phyloP scores from a whole-genome alignment of 2,113 vertebrate genomes.

The Centropus bengalensis region DNA sequence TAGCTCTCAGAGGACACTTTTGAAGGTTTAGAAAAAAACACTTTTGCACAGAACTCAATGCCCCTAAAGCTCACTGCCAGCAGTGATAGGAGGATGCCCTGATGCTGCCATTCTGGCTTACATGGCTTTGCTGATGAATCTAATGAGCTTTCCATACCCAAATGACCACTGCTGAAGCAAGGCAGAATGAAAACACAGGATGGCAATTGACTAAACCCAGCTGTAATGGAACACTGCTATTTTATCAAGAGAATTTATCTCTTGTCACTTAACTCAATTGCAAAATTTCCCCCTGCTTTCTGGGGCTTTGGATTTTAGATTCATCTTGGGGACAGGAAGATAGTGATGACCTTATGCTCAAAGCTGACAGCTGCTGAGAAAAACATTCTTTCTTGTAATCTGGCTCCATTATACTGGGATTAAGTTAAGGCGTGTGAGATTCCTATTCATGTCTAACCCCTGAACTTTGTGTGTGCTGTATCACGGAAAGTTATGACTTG shows the following conservation, averaged over 20 bases:
- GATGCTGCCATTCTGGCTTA: too few species aligned
- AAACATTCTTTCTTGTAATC: background rate
- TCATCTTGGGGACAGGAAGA: background rate
- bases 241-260: background rate
- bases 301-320: background rate
- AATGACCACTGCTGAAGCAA: background rate
- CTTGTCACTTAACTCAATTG: background rate
- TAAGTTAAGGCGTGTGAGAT: background rate
- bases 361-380: background rate
- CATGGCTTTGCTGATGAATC: background rate
- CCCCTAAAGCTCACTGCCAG: background rate
- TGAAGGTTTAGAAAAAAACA: background rate
- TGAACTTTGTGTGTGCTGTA: background rate
- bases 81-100: accelerated
- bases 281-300: background rate
- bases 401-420: background rate
- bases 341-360: background rate
- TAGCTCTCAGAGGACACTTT: background rate
- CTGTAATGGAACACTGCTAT: background rate
- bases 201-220: background rate
- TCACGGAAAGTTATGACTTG: background rate
- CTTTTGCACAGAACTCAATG: accelerated
- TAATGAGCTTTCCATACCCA: background rate
- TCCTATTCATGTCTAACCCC: background rate
- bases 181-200: background rate